Evolutionary conservation across 2,888 invertebrate genomes (phyloP).

Genomic region (Folsomia manolachei): DNA sequence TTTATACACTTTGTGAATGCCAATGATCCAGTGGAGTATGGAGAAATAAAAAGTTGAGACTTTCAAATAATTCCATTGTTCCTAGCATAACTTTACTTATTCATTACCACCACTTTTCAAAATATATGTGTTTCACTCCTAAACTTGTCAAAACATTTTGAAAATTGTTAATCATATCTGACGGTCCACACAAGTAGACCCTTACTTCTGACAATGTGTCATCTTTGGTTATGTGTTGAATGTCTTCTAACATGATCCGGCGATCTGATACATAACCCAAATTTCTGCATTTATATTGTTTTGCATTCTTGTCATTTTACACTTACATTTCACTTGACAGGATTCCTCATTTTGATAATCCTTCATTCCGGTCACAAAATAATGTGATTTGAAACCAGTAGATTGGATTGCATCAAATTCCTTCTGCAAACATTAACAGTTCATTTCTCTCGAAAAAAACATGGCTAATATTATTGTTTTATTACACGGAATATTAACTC

Average conservation of each 20-base stretch:
- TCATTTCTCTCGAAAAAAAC: neutral
- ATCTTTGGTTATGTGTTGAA: neutral
- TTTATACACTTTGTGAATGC: too few relatives aligned
- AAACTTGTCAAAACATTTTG: conserved; percentile 9
- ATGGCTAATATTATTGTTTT: neutral
- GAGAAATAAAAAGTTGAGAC: too few relatives aligned
- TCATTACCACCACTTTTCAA: conserved; percentile 49
- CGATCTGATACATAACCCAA: neutral
- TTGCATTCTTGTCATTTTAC: neutral
- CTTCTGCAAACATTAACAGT: conserved; percentile 17
- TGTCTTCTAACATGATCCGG: neutral
- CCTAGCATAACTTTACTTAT: too few relatives aligned
- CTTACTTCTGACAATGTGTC: neutral
- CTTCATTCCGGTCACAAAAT: neutral
- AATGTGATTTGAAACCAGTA: neutral
- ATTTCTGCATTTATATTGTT: neutral
- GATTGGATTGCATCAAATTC: conserved; percentile 16
- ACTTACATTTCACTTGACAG: neutral
- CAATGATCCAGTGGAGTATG: too few relatives aligned
- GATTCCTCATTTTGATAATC: neutral
- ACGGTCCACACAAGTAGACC: conserved; percentile 51
- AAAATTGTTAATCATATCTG: conserved; percentile 46
- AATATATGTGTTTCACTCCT: conserved; percentile 40
- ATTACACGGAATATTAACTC: conserved; percentile 55
- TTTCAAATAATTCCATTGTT: too few relatives aligned